A percentile compares a stretch with the other conserved stretches of the same genome.
phyloP scores from a whole-genome alignment of 2,888 invertebrate genomes.

The Bellardia pandia region DNA sequence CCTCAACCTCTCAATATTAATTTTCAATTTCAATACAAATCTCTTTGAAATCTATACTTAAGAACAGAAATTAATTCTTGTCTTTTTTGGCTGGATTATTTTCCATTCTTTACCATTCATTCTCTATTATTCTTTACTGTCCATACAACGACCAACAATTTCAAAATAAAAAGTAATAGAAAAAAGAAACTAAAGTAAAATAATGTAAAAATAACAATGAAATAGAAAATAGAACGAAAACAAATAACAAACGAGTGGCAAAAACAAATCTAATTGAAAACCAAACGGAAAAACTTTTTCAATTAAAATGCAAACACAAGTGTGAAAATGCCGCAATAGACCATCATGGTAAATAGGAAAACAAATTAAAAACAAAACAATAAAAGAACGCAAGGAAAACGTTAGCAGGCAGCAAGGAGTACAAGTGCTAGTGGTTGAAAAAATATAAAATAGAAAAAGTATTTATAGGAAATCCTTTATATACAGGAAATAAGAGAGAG shows the following conservation, averaged over 20 bases:
- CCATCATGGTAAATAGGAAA: conserved; percentile 57
- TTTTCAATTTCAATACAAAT: conserved; percentile 8
- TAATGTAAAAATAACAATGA: conserved; percentile 61
- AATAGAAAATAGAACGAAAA: conserved; percentile 50
- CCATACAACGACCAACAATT: conserved; percentile 12
- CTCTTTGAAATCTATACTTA: conserved; percentile 18
- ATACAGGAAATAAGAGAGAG: conserved; percentile 30
- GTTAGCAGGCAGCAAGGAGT: background rate
- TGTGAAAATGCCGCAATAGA: conserved; percentile 73
- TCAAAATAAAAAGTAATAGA: conserved; percentile 22
- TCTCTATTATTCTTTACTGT: background rate
- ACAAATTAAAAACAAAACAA: background rate
- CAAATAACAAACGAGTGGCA: conserved; percentile 55
- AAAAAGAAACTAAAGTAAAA: conserved; percentile 18
- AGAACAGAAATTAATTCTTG: conserved; percentile 17
- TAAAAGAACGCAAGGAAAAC: conserved; percentile 24
- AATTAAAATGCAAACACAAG: conserved; percentile 74
- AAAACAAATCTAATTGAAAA: conserved; percentile 73
- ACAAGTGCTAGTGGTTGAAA: conserved; percentile 19
- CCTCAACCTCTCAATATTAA: background rate
- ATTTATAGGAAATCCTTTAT: conserved; percentile 59
- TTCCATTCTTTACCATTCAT: background rate
- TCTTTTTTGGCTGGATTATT: conserved; percentile 1
- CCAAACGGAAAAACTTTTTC: conserved; percentile 72
- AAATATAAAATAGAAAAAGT: conserved; percentile 40